phyloP scores from a whole-genome alignment of 2,888 invertebrate species.

The Saturnia japonica region DNA sequence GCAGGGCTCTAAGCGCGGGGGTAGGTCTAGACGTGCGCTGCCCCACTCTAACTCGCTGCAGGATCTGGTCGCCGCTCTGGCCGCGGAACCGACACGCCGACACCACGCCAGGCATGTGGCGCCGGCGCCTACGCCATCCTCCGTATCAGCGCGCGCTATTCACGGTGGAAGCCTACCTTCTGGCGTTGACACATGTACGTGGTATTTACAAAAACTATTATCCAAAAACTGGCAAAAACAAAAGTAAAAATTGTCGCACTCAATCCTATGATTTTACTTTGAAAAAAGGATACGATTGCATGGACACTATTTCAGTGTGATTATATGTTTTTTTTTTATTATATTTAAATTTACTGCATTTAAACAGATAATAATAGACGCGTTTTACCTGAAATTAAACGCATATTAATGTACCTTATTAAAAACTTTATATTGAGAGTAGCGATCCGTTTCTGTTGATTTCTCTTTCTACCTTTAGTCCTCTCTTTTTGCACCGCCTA shows the following conservation, averaged over 20 bases:
- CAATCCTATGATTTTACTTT: neutral
- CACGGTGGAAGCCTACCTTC: conserved; percentile 78
- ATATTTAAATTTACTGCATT: too few species aligned
- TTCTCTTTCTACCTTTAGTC: too few species aligned
- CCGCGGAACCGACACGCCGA: conserved; percentile 63
- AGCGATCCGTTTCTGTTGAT: too few species aligned
- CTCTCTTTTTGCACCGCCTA: too few species aligned
- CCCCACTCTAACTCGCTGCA: conserved; percentile 83
- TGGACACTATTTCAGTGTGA: neutral
- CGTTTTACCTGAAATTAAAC: too few species aligned
- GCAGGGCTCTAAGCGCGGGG: conserved; percentile 65
- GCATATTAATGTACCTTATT: too few species aligned
- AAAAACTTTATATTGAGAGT: too few species aligned
- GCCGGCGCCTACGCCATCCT: conserved; percentile 50
- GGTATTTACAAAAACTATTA: neutral
- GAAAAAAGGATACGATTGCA: neutral
- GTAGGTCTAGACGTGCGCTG: conserved; percentile 63
- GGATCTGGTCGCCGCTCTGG: conserved; percentile 81
- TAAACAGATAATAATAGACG: too few species aligned
- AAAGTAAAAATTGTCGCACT: neutral
- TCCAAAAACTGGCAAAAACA: neutral
- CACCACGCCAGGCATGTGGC: conserved; percentile 49
- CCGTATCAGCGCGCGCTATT: conserved; percentile 67
- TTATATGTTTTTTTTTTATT: too few species aligned
- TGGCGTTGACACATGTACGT: conserved; percentile 68